Conservation (phyloP, 1,140 invertebrate genomes). For the Himalopsyche phryganea region DNA sequence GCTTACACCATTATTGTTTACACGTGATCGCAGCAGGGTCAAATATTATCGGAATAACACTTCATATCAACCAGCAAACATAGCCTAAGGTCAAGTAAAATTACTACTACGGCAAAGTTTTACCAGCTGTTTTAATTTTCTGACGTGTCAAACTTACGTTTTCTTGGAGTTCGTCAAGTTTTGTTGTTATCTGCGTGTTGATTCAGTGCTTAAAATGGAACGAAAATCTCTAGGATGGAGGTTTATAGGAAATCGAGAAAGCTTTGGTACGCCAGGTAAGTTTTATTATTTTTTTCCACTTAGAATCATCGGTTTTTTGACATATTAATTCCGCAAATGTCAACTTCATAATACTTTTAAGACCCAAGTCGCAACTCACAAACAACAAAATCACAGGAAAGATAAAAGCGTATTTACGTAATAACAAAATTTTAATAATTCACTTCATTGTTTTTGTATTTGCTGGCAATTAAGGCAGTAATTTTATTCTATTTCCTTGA, state of each 20-base stretch:
- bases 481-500: no score
- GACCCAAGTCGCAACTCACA: no score
- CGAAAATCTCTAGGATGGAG: conserved; percentile 47
- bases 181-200: neutral
- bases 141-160: neutral
- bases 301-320: no score
- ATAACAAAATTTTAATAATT: no score
- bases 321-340: no score
- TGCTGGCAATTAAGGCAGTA: no score
- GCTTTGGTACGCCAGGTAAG: conserved; percentile 47
- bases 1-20: no score
- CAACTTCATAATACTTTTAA: no score
- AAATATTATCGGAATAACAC: neutral
- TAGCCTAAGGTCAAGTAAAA: neutral
- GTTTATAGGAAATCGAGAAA: conserved; percentile 50
- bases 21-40: neutral
- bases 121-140: neutral
- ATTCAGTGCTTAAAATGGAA: conserved; percentile 20
- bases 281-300: conserved; percentile 16
- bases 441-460: no score
- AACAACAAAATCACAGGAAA: no score
- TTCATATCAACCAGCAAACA: neutral
- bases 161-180: neutral
- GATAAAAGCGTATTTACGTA: no score
- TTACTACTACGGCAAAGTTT: neutral